A percentile compares a stretch with the other conserved stretches of the same genome.
phyloP scores from a whole-genome alignment of 2,888 invertebrate genomes.

The Eubasilissa splendida region DNA sequence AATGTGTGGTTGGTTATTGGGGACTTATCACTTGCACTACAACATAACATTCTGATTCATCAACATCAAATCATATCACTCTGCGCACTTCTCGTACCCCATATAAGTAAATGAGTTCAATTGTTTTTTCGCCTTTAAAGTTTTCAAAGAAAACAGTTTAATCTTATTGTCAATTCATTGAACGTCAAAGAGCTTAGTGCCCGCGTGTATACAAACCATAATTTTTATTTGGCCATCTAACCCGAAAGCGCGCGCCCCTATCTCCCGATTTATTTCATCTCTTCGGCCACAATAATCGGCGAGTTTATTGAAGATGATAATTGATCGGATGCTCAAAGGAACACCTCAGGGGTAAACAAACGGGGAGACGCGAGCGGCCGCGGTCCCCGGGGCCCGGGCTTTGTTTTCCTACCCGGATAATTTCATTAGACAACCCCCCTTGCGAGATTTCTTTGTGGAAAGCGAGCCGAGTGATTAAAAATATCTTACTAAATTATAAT shows the following conservation, averaged over 20 bases:
- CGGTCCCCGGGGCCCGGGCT: constrained; percentile 38
- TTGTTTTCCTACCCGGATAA: constrained; percentile 54
- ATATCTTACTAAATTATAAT: constrained; percentile 58
- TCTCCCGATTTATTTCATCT: constrained; percentile 41
- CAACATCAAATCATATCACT: too few species aligned
- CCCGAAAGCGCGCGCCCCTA: background rate
- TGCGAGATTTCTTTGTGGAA: constrained; percentile 57
- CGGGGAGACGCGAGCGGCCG: constrained; percentile 25
- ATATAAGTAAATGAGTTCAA: too few species aligned
- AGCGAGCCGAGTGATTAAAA: constrained; percentile 58
- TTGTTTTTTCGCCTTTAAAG: background rate
- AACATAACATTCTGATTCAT: too few species aligned
- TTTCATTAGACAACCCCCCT: constrained; percentile 57
- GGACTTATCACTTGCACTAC: too few species aligned
- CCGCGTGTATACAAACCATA: constrained; percentile 20
- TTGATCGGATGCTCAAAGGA: constrained; percentile 57
- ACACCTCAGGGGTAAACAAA: constrained; percentile 58
- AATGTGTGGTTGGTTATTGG: too few species aligned
- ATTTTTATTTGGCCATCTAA: constrained; percentile 23
- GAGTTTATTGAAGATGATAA: constrained; percentile 57
- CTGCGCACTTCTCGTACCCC: too few species aligned
- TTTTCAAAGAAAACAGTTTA: constrained; percentile 13
- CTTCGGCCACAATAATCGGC: constrained; percentile 47
- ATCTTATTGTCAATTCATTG: constrained; percentile 12
- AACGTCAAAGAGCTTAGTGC: constrained; percentile 39